Conservation (phyloP, 2,888 invertebrate genomes). For the Ametastegia equiseti region DNA sequence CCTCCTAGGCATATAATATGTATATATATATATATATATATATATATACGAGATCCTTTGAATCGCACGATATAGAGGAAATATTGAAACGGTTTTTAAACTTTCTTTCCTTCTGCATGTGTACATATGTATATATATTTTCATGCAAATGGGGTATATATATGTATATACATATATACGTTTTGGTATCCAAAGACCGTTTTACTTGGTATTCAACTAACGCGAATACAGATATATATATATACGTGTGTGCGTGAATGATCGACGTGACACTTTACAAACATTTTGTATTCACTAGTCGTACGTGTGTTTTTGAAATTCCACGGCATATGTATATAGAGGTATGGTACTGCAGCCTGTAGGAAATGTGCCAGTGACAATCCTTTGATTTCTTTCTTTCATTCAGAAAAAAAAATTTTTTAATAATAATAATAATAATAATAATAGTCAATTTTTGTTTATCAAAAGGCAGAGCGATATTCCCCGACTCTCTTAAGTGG, state of each 20-base stretch:
- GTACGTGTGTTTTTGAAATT: not conserved
- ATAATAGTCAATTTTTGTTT: not conserved
- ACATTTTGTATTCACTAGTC: not conserved
- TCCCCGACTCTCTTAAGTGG: not conserved
- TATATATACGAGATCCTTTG: not conserved
- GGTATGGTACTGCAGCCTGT: not conserved
- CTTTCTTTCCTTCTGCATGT: not conserved
- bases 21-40: no score
- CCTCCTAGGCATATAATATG: not conserved
- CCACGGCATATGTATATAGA: not conserved
- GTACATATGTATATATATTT: not conserved
- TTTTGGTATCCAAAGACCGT: not conserved
- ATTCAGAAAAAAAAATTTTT: not conserved
- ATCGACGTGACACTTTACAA: not conserved
- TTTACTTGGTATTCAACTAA: not conserved
- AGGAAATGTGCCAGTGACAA: not conserved
- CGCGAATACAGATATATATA: no score
- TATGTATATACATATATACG: not conserved
- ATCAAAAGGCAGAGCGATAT: not conserved
- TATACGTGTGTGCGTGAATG: not conserved
- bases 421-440: no score
- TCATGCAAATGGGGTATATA: not conserved
- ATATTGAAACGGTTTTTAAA: constrained; percentile 19
- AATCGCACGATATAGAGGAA: constrained; percentile 21
- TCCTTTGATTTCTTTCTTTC: not conserved